Base-by-base conservation (phyloP, 2,797 vertebrate genomes). In the Brachyrhaphis roseni region DNA sequence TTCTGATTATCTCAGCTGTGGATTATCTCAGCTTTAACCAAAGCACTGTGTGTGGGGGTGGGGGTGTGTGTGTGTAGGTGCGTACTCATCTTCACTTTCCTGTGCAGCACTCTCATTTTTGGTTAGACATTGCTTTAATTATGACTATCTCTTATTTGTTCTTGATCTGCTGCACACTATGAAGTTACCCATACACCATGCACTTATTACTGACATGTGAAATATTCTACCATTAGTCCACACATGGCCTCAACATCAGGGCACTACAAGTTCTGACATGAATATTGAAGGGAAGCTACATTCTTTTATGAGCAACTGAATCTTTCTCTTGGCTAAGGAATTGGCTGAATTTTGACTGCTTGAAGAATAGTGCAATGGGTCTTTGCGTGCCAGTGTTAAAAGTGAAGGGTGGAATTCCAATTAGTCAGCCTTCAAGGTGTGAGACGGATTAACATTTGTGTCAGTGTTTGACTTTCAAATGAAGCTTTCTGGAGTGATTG, bases 271-370 rank as follows among this genome's bases (percentile, higher is more conserved):
- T 85, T 87, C 87, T 88, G 83, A 87, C 74, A 88, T 88, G 91
- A 91, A 92, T 90, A 91, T 88, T 92, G 83, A 89, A 80, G 88
- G 59, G 55, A 90, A 86, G 90, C 89, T 78, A 91, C 84, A 93
- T 90, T 87, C 77, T 91, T 91, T 77, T 88, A 82, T 85, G 83
- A 87, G 75, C 83, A 78, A 83, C 59, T 89, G 84, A 68, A 74
- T 83, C 81, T 20, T 39, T 83, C 43, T 82, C 62, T 81, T 31
- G 62, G 77, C 82, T 80, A 76, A 78, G 86, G 81, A 64, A 2
- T 34, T 53, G 49, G 18, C 2, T 53, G 8, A 86, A 86, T 91
- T 94, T 90, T 89, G 90, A 86, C 88, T 90, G 86, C 64, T 77
- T 78, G 81, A 85, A 7, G 0, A 72, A 82, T 78, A 75, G 85